phyloP scores from a whole-genome alignment of 2,888 invertebrate species.

The Corbicula japonica region DNA sequence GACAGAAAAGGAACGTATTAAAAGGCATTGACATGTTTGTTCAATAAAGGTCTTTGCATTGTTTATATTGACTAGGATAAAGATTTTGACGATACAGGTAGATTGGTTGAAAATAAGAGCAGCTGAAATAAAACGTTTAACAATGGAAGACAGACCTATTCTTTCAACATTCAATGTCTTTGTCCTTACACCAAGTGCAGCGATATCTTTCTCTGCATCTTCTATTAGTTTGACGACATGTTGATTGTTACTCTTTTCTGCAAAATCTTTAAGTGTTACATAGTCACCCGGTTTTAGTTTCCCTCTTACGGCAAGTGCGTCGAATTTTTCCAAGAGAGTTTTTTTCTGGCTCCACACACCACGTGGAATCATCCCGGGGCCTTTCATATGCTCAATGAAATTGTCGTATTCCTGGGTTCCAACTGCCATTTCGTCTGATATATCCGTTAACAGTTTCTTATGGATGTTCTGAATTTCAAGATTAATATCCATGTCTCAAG shows the following conservation, averaged over 20 bases:
- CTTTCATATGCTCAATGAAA: constrained; percentile 3
- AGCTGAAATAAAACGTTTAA: no score
- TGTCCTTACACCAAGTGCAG: background rate
- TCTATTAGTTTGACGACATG: background rate
- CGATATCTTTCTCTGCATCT: constrained; percentile 7
- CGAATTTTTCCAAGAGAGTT: constrained; percentile 12
- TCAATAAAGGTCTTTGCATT: no score
- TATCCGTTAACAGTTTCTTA: background rate
- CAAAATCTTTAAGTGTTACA: constrained; percentile 1
- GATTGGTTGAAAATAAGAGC: no score
- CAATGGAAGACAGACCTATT: background rate
- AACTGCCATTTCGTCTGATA: background rate
- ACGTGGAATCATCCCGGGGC: background rate
- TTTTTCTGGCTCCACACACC: constrained; percentile 3
- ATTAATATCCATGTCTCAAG: no score
- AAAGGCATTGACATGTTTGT: no score
- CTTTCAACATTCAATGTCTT: no score
- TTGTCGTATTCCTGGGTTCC: background rate
- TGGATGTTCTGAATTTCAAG: no score
- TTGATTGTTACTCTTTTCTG: constrained; percentile 5
- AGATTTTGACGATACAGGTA: no score
- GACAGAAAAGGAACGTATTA: no score
- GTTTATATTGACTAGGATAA: no score
- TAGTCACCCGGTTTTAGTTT: constrained; percentile 10
- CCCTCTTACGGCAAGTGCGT: constrained; percentile 8